phyloP scores from a whole-genome alignment of 2,888 invertebrate species.

The Graphium colonna region DNA sequence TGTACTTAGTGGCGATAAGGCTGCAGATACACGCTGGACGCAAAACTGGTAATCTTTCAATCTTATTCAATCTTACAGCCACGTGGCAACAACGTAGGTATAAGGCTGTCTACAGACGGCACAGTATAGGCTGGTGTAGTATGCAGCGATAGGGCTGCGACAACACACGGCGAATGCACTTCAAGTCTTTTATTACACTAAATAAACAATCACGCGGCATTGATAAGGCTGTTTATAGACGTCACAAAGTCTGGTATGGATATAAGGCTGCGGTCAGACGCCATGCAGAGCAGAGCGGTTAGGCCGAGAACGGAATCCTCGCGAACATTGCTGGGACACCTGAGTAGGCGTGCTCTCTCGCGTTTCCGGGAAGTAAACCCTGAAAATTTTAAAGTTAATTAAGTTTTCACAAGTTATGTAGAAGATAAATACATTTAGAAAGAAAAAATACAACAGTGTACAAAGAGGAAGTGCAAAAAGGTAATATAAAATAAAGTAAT shows the following conservation, averaged over 20 bases:
- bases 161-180: background rate
- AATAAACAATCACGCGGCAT: no score
- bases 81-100: no score
- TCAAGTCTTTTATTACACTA: background rate
- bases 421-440: no score
- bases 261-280: background rate
- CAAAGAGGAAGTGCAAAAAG: no score
- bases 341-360: conserved; percentile 84
- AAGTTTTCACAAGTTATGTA: background rate
- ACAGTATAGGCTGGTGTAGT: background rate
- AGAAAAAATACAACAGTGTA: no score
- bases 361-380: conserved; percentile 88
- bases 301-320: conserved; percentile 81
- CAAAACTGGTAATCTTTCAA: no score
- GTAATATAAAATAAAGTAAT: background rate
- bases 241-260: background rate
- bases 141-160: background rate
- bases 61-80: no score
- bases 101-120: background rate
- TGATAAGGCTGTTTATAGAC: background rate
- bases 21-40: no score
- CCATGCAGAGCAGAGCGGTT: background rate
- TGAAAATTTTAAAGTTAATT: conserved; percentile 44
- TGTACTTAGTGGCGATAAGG: no score
- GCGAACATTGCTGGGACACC: conserved; percentile 80